Conservation (phyloP, 37 sponge, comb jelly and placozoan genomes). For the Petrosia ficiformis region DNA sequence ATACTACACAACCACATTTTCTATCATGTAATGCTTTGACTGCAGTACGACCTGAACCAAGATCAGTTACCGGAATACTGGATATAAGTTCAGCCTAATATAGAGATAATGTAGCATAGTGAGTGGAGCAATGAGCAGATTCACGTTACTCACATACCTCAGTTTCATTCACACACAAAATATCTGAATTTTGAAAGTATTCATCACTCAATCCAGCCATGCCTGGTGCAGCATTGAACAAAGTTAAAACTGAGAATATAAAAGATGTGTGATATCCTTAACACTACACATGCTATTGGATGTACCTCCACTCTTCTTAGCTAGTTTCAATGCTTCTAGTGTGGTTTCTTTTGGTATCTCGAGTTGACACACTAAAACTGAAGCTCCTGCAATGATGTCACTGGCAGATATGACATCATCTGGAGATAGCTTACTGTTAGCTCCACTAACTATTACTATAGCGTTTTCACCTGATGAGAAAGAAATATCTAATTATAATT, state of each 20-base stretch:
- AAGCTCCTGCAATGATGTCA: slow-evolving; percentile 58
- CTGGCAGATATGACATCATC: slow-evolving; percentile 64
- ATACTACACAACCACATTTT: slow-evolving; percentile 52
- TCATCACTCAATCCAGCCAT: slow-evolving; percentile 36
- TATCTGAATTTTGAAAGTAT: slow-evolving; percentile 65
- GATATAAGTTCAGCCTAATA: slow-evolving; percentile 78
- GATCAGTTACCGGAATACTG: slow-evolving; percentile 50
- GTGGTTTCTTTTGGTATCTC: slow-evolving; percentile 76
- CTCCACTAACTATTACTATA: slow-evolving; percentile 93
- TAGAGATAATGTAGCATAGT: not conserved
- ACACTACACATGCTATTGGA: not conserved
- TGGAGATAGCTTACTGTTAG: slow-evolving; percentile 59
- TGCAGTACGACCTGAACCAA: slow-evolving; percentile 50
- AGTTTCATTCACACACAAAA: slow-evolving; percentile 93
- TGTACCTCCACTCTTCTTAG: slow-evolving; percentile 40
- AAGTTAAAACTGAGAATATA: slow-evolving; percentile 45
- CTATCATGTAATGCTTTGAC: slow-evolving; percentile 32
- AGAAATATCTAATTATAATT: not conserved
- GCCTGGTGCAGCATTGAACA: slow-evolving; percentile 90
- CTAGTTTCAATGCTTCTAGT: slow-evolving; percentile 76
- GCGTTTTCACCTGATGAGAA: slow-evolving; percentile 76
- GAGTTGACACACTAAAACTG: slow-evolving; percentile 89
- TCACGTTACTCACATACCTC: slow-evolving; percentile 56
- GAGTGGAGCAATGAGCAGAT: not conserved
- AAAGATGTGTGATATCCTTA: not conserved